Evolutionary conservation across 2,888 invertebrate genomes (phyloP), one percentile per base, ranked within the genome.

Genomic region (Vesta saturnalis): DNA sequence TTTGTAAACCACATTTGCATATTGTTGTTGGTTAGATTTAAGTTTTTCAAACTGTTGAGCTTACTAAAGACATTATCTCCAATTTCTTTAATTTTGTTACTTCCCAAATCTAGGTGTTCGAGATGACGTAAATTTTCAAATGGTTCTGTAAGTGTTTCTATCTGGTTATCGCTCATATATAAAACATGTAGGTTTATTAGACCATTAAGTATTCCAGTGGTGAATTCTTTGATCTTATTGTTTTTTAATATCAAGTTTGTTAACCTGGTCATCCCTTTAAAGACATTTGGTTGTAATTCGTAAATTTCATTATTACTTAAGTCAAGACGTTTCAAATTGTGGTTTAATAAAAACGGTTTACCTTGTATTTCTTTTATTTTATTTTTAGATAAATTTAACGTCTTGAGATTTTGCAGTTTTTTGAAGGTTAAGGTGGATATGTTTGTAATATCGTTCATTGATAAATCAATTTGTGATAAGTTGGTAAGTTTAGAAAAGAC

Each of bases 101-200:
- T 52, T 1, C 52, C 52, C 21, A 52, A 52, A 52, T 52, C 52
- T 3, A 52, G 18, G 8, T 52, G 52, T 21, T 52, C 52, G 8
- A 52, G 52, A 10, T 52, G 6, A 19, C 52, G 52, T 19, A 19
- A 12, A 19, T 52, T 12, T 8, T 19, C 18, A 19, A 19, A 19
- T 52, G 12, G 3, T 2, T 12, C 19, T 19, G 19, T 19, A 12
- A 52, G 18, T 5, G 19, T 21, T 4, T 21, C 1, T 19, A 52
- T 52, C n/a, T 52, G 12, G 52, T 52, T 52, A 19, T 52, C n/a
- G 52, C 52, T 52, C 21, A 52, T 19, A 19, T 52, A 52, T 5
- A 52, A 19, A 19, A 52, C 52, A n/a, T 21, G 16, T 19, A 52
- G 19, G 8, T 18, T 21, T 4, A 19, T 52, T 52, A 52, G n/a